Evolutionary conservation across 2,797 vertebrate species (phyloP), one percentile per base, ranked within the genome.

Genomic region (Rousettus madagascariensis): DNA sequence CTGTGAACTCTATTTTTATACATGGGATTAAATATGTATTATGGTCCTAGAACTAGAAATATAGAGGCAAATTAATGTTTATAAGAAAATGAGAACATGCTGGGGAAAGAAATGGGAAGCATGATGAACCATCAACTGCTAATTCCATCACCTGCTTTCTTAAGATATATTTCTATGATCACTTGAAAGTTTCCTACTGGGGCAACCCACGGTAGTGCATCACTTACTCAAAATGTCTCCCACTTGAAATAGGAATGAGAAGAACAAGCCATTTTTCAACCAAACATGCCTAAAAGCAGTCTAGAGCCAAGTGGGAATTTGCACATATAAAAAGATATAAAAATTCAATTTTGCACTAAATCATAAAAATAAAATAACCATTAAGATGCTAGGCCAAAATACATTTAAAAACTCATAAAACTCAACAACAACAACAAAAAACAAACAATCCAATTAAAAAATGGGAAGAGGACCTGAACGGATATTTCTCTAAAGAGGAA

Each of bases 321-420:
- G 15, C 4, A 84, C 2, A 28, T 30, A 53, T 0, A 8, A 79
- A 83, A 55, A 38, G 8, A 72, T 41, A 4, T 6, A 66, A 84
- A 57, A 15, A 28, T 87, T 65, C 12, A 79, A 28, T 80, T 93
- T 95, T 41, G 17, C 2, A 19, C 10, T 59, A 22, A 91, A 80
- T 87, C 28, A 65, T 22, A 90, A 55, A 95, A 84, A n/a, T 91
- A 3, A 75, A 75, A 90, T 55, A 80, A 16, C 6, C 59, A 61
- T 30, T 61, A 28, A 30, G 59, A 61, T 61, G 13, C 15, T 49
- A 49, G 49, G 49, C 49, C 13, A 49, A 49, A 49, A 49, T 49
- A 49, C 16, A 49, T 49, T 33, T 33, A 49, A 49, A 49, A 49
- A 49, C 4, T 49, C 49, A 49, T 16, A 49, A 49, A 49, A 49